A percentile compares a stretch with the other conserved stretches of the same genome.
These are phyloP conservation scores for Pygathrix nemaeus DNA, from an alignment of 2,113 vertebrate species.

Conservation along the genomic window DNA sequence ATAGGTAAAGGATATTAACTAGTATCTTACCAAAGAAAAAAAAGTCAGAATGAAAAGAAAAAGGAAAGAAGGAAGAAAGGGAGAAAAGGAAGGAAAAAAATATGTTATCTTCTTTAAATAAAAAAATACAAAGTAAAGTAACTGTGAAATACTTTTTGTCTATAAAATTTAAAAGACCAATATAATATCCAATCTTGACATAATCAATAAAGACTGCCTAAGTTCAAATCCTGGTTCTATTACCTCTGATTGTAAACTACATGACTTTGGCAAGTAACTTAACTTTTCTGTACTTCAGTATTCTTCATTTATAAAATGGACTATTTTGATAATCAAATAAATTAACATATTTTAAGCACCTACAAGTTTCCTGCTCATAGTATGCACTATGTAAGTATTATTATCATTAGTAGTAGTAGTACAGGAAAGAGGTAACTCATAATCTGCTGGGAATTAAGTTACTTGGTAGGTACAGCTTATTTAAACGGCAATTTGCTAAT, in stretches of 20 bases:
- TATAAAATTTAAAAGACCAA: background rate
- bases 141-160: background rate
- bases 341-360: background rate
- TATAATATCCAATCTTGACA: background rate
- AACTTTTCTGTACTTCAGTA: background rate
- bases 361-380: background rate
- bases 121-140: constrained; percentile 4
- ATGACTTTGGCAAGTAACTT: background rate
- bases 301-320: background rate
- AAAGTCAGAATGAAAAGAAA: background rate
- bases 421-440: background rate
- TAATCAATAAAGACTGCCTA: background rate
- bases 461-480: background rate
- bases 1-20: background rate
- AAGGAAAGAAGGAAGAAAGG: background rate
- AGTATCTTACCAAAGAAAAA: background rate
- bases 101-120: background rate
- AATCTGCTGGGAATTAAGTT: background rate
- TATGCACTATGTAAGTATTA: background rate
- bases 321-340: background rate
- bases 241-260: background rate
- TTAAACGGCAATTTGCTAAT: background rate
- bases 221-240: background rate
- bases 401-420: background rate
- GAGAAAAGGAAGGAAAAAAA: background rate